These are phyloP conservation scores for Sapayoa aenigma DNA, from an alignment of 2,113 vertebrate genomes.

Conservation along the genomic window DNA sequence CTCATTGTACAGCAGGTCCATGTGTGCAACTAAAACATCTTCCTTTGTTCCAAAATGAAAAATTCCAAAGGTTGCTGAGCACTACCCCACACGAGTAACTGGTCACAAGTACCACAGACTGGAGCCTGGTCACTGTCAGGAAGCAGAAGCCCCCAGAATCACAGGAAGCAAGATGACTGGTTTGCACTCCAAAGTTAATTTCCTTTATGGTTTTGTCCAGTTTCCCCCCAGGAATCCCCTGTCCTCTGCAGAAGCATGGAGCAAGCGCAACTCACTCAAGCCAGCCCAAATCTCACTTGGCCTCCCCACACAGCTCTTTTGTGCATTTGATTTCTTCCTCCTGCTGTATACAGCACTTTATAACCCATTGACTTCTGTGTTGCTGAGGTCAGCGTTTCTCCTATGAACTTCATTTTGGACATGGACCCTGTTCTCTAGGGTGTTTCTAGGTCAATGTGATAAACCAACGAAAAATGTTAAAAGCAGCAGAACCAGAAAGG, in stretches of 20 bases:
- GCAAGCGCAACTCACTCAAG: background rate
- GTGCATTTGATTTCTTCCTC: background rate
- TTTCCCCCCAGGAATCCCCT: background rate
- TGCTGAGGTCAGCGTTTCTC: background rate
- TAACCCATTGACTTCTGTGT: background rate
- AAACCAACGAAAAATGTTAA: background rate
- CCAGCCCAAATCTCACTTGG: background rate
- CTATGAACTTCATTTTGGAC: background rate
- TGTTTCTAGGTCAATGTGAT: background rate
- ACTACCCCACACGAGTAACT: background rate
- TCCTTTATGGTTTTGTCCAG: background rate
- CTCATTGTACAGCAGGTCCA: background rate
- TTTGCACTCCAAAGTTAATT: background rate
- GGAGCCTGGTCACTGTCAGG: background rate
- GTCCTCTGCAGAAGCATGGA: background rate
- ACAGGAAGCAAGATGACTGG: background rate
- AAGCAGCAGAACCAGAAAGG: background rate
- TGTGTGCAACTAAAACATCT: background rate
- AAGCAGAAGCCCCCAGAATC: background rate
- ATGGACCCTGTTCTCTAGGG: background rate
- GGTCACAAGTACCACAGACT: background rate
- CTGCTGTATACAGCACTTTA: background rate
- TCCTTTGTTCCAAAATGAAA: background rate
- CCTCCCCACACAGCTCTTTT: background rate
- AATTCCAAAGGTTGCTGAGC: background rate